Evolutionary conservation across 2,888 invertebrate species (phyloP), one percentile per base, ranked within the genome.

Genomic region (Epistrophe grossulariae): DNA sequence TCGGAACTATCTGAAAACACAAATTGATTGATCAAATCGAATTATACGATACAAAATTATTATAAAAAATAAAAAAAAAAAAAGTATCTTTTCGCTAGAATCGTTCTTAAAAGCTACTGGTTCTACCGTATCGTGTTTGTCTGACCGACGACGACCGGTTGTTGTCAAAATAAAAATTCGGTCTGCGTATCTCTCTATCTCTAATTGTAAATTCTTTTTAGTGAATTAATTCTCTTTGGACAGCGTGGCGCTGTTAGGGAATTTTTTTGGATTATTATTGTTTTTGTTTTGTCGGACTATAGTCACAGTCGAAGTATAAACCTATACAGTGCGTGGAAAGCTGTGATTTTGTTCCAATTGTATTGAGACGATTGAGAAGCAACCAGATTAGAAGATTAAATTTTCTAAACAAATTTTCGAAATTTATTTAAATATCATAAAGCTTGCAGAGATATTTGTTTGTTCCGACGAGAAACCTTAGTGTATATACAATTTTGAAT

Each of bases 151-250:
- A 7, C 10, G 50, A 35, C 19, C 35, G 50, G 35, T 50, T 24
- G 55, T 28, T 40, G 7, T 55, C 38, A 52, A 70, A 52, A 66
- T 48, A 66, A 35, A 13, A 38, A 52, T 43, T 50, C n/a, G 3
- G 4, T 50, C 45, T 38, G 57, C 52, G 15, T 59, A 50, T 48
- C 57, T 64, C 24, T 17, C n/a, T n/a, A n/a, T n/a, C 24, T 55
- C 50, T 19, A 48, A 79, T 79, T 70, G 68, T 62, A 74, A 59
- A 68, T 68, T 79, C 13, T 38, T 76, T 59, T 84, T 57, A 50
- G 66, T 79, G 45, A 72, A 66, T 55, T 9, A 28, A n/a, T 68
- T 68, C 66, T 76, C 43, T 24, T 31, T 55, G n/a, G 28, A 24
- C 9, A 6, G 28, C 43, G 43, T 68, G 52, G 24, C 3, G 24